Evolutionary conservation across 2,113 vertebrate genomes (phyloP).

Genomic region (Cyphomyrus discorhynchus): DNA sequence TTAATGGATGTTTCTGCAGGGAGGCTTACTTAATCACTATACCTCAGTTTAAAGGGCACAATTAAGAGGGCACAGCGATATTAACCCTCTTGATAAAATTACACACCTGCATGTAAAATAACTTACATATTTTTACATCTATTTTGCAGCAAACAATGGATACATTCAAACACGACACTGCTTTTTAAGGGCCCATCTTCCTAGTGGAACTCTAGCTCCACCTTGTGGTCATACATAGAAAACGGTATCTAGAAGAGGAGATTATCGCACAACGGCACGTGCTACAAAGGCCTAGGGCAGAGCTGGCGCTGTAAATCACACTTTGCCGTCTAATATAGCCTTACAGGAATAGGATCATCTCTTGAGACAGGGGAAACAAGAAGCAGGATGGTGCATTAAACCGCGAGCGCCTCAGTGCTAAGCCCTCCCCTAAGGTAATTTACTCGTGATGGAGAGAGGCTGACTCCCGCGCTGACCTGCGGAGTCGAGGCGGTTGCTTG

Average conservation of each 20-base stretch:
- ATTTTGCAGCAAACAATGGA: background rate
- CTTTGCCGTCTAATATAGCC: background rate
- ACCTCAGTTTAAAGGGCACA: background rate
- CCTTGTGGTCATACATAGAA: background rate
- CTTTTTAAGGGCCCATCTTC: background rate
- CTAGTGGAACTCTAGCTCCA: conserved; percentile 2
- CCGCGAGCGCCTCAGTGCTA: background rate
- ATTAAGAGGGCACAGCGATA: background rate
- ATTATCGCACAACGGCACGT: background rate
- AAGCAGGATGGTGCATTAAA: background rate
- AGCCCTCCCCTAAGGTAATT: background rate
- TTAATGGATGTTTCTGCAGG: background rate
- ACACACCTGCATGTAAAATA: background rate
- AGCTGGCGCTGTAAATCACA: background rate
- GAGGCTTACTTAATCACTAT: background rate
- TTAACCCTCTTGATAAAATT: background rate
- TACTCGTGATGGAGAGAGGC: background rate
- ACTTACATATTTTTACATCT: background rate
- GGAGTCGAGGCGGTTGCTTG: background rate
- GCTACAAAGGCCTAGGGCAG: background rate
- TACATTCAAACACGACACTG: background rate
- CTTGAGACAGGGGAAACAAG: background rate
- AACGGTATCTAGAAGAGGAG: background rate
- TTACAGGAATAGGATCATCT: background rate
- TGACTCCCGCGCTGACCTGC: background rate